Conservation (phyloP, 1,140 invertebrate genomes). For the Rhopalosiphum maidis region DNA sequence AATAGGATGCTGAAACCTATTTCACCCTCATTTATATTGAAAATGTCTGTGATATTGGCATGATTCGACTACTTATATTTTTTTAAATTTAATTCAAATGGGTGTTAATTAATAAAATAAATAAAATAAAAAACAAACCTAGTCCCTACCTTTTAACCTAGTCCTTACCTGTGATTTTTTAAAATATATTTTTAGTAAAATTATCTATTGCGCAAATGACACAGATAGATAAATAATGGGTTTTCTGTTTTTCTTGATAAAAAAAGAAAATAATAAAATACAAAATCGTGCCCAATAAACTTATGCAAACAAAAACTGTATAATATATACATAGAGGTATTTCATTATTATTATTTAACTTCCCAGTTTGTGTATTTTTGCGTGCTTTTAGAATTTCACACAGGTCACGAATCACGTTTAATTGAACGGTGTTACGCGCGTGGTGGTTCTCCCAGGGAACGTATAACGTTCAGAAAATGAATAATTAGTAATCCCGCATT, state of each 20-base stretch:
- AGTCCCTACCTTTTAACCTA: not conserved
- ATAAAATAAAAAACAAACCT: not conserved
- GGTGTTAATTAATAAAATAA: no score
- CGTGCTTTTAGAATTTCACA: not conserved
- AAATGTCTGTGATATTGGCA: not conserved
- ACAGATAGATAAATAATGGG: not conserved
- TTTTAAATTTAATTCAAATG: no score
- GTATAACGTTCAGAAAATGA: not conserved
- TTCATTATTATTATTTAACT: slow-evolving; percentile 19
- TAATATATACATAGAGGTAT: not conserved
- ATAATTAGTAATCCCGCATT: not conserved
- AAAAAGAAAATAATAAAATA: not conserved
- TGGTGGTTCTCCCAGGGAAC: not conserved
- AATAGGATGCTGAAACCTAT: not conserved
- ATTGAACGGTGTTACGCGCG: slow-evolving; percentile 1
- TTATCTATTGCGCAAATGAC: not conserved
- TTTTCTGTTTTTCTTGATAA: not conserved
- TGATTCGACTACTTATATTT: no score
- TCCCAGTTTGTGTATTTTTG: slow-evolving; percentile 27
- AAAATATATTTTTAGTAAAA: not conserved
- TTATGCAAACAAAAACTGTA: not conserved
- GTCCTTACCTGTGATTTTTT: not conserved
- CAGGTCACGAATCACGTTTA: not conserved
- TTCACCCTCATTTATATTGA: not conserved
- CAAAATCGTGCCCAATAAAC: not conserved